Conservation (phyloP, 2,797 vertebrate genomes). For the Sebastiscus tertius region DNA sequence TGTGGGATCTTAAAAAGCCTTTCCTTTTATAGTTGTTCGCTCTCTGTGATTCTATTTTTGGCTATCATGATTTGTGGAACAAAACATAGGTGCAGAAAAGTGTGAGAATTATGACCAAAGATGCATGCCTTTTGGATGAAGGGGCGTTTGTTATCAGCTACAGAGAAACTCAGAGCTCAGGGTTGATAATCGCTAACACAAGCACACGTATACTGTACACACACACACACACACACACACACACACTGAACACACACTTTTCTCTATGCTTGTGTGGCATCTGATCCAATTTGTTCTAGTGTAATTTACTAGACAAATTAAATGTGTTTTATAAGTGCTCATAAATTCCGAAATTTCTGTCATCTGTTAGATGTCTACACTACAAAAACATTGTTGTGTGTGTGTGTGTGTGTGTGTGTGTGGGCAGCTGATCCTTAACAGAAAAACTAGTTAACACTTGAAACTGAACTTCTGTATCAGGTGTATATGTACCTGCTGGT, state of each 20-base stretch:
- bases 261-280: constrained; percentile 27
- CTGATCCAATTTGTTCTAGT: constrained; percentile 8
- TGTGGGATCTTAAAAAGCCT: constrained; percentile 53
- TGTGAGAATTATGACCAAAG: constrained; percentile 64
- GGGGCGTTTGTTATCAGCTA: constrained; percentile 49
- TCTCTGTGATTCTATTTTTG: constrained; percentile 66
- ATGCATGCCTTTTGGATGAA: constrained; percentile 60
- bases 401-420: background rate
- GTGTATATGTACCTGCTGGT: constrained; percentile 79
- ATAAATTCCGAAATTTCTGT: constrained; percentile 40
- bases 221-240: background rate
- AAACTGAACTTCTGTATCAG: constrained; percentile 49
- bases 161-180: constrained; percentile 21
- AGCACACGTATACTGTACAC: background rate
- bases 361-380: constrained; percentile 14
- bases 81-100: constrained; percentile 63
- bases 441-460: background rate
- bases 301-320: constrained; percentile 3
- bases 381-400: background rate
- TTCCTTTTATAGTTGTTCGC: constrained; percentile 79
- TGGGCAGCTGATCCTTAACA: background rate
- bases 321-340: constrained; percentile 24
- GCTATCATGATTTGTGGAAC: constrained; percentile 53
- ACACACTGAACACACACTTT: background rate
- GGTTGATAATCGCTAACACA: background rate